Percentiles rank a stretch among this genome's conserved stretches.
Conservation (phyloP, 1,140 invertebrate species). For the Sinella curviseta region DNA sequence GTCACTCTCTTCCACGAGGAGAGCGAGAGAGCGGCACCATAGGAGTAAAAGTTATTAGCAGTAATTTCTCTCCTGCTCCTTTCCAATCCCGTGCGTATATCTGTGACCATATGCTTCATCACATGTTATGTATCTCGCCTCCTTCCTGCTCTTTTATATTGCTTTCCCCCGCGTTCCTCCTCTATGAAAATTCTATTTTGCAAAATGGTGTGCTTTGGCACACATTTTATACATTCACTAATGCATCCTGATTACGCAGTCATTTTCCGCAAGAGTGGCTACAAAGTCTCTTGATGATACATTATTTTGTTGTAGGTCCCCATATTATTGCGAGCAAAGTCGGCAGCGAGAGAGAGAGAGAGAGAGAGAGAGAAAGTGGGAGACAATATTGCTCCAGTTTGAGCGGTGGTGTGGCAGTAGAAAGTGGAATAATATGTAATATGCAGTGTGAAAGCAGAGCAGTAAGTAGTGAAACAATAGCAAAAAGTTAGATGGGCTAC, state of each 20-base stretch:
- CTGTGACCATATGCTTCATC: not conserved
- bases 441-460: too few species aligned
- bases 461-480: too few species aligned
- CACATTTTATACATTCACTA: not conserved
- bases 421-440: too few species aligned
- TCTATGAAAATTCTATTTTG: too few species aligned
- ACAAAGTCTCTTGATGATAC: constrained; percentile 14
- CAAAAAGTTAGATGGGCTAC: too few species aligned
- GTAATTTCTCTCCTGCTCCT: not conserved
- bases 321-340: too few species aligned
- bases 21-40: too few species aligned
- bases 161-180: not conserved
- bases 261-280: not conserved
- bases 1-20: not conserved
- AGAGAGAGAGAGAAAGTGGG: too few species aligned
- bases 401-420: too few species aligned
- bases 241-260: not conserved
- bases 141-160: not conserved
- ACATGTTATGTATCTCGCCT: not conserved
- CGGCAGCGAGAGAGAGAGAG: too few species aligned
- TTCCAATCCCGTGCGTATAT: not conserved
- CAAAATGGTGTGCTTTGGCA: not conserved
- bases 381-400: too few species aligned
- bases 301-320: not conserved
- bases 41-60: not conserved